Base-by-base conservation (phyloP, 2,113 vertebrate genomes). In the Hipposideros armiger region DNA sequence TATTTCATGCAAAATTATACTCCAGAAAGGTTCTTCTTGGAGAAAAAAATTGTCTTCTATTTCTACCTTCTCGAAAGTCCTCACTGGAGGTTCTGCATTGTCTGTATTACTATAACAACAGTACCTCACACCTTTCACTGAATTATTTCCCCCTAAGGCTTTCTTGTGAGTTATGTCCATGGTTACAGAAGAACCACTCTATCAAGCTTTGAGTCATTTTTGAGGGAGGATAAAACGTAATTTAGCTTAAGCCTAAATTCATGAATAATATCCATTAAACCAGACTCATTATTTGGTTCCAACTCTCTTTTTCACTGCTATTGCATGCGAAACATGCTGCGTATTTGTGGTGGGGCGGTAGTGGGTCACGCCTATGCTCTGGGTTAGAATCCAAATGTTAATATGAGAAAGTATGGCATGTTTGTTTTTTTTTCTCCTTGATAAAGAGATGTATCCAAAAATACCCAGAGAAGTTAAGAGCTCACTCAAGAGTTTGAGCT, bases 381-480 rank as follows among this genome's bases (percentile, higher is more conserved):
- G 40, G 17, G 36, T 91, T 87, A 74, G n/a, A 78, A 56, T 90
- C 58, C 69, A 95, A 26, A 92, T 80, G 8, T 83, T 91, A 73
- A 24, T 17, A n/a, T 67, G 69, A 87, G 62, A 92, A 95, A 24
- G 6, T 58, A 92, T 60, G 54, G 86, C 66, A 52, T n/a, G 56
- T 17, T 64, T 93, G 86, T 91, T 11, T 50, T 50, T 50, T 9
- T 50, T 50, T 50, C 36, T 78, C 58, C 32, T 93, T 15, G n/a
- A 54, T 69, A 85, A 92, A 52, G 24, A 60, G 26, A 50, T 10
- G 93, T 85, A 58, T 82, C 62, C 86, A 73, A 74, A 96, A 91
- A 96, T 94, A 42, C 36, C 56, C 19, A 70, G 80, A 97, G 80
- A 22, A 11, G n/a, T n/a, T n/a, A n/a, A n/a, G n/a, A n/a, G n/a